A percentile compares a stretch with the other conserved stretches of the same genome.
Evolutionary conservation across 1,140 invertebrate genomes (phyloP).

Genomic region (Cataglyphis hispanica): DNA sequence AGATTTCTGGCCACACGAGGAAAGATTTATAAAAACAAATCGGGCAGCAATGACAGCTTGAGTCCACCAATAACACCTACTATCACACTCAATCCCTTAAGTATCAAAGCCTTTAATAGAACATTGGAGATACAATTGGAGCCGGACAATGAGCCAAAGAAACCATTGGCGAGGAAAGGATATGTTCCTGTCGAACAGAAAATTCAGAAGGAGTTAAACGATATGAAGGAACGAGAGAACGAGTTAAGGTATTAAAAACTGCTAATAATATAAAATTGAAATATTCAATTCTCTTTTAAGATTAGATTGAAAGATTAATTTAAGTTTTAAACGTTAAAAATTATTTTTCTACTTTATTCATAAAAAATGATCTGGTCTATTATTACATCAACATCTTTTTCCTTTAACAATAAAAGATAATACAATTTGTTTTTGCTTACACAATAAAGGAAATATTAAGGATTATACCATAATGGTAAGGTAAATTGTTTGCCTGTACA

Average conservation of each 20-base stretch:
- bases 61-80: constrained; percentile 73
- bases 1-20: constrained; percentile 92
- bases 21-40: constrained; percentile 85
- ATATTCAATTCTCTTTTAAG: not conserved
- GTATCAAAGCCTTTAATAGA: constrained; percentile 77
- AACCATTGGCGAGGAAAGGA: constrained; percentile 88
- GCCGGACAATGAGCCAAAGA: constrained; percentile 77
- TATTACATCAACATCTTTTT: not conserved
- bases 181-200: constrained; percentile 92
- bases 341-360: not conserved
- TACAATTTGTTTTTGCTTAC: not conserved
- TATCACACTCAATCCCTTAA: constrained; percentile 80
- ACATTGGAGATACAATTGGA: constrained; percentile 75
- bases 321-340: not conserved
- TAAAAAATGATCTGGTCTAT: not conserved
- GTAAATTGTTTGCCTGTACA: not conserved
- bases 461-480: not conserved
- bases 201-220: constrained; percentile 92
- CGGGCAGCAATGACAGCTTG: constrained; percentile 60
- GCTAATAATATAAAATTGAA: not conserved
- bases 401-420: not conserved
- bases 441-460: constrained; percentile 24
- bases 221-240: constrained; percentile 91
- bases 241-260: constrained; percentile 88
- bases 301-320: not conserved